Evolutionary conservation across 2,113 vertebrate genomes (phyloP).

Genomic region (Sialia sialis): DNA sequence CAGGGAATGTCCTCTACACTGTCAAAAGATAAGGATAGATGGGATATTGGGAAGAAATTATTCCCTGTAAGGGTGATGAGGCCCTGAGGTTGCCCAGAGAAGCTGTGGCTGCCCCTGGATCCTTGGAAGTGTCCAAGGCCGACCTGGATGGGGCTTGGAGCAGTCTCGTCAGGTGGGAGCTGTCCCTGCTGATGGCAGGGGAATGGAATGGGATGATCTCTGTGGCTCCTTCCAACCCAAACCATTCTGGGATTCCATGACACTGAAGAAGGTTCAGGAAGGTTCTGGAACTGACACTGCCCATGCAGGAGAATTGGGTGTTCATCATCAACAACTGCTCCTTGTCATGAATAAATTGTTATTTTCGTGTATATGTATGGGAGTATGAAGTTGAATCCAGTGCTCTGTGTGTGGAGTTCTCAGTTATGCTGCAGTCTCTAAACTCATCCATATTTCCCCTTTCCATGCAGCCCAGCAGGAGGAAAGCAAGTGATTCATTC

Average conservation of each 20-base stretch:
- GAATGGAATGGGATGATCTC: not conserved
- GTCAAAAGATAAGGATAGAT: not conserved
- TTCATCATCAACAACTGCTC: not conserved
- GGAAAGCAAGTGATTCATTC: not conserved
- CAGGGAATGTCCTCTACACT: not conserved
- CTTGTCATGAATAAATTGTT: not conserved
- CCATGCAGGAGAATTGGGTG: not conserved
- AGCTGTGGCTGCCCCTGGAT: not conserved
- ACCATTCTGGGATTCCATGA: not conserved
- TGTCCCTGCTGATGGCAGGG: not conserved
- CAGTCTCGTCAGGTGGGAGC: rapidly evolving
- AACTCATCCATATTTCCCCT: not conserved
- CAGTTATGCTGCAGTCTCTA: not conserved
- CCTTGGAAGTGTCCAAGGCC: not conserved
- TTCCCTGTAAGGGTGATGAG: not conserved
- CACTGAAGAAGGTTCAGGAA: not conserved
- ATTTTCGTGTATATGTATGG: rapidly evolving
- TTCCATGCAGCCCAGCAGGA: rapidly evolving
- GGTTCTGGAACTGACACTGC: not conserved
- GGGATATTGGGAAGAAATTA: not conserved
- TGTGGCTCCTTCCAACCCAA: not conserved
- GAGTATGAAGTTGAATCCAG: rapidly evolving
- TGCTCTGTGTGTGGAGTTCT: not conserved
- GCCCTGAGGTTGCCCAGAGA: not conserved
- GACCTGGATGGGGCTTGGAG: not conserved